Base-by-base conservation (phyloP, 2,888 invertebrate species). In the Trachelus troglodyta region DNA sequence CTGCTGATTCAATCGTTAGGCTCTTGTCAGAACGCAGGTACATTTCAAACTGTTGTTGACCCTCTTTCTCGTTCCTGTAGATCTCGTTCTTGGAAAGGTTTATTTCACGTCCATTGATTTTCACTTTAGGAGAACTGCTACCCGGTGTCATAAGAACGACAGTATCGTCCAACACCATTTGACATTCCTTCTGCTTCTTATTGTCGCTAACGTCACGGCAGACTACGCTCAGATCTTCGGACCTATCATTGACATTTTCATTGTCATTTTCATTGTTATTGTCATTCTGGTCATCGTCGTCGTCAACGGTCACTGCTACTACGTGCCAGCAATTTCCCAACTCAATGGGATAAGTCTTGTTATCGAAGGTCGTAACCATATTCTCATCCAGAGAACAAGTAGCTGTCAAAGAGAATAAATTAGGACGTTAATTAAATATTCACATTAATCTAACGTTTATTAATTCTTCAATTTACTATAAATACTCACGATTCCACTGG, bases 361-460 rank as follows among this genome's bases (percentile, higher is more conserved):
- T 93, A 91, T 95, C 95, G 91, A 96, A 96, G 1, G 96, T 95
- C 82, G 91, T 93, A 75, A 94, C 92, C 76, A 91, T 91, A 76
- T 91, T 92, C 56, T 93, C 91, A 82, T 95, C 95, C 73, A 96
- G 89, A 6, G 93, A 92, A 87, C 96, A 96, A 84, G 92, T 92
- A 74, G 93, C 95, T 95, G 90, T 79, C 90, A 91, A 81, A 40
- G 77, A 69, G 40, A 77, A 75, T 3, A 56, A 75, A 40, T 30
- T 3, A 2, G n/a, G 15, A 74, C 0, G 23, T 4, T 33, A 4
- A 56, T 56, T 56, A 56, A 23, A 56, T 9, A 23, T 56, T 56
- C 0, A 9, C 23, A 23, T 23, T 9, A 56, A 23, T 56, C 56
- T 9, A 56, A 23, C 9, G 23, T 23, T 56, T 56, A 9, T 9